Evolutionary conservation across 2,797 vertebrate genomes (phyloP).

Genomic region (Epinephelus malabaricus): DNA sequence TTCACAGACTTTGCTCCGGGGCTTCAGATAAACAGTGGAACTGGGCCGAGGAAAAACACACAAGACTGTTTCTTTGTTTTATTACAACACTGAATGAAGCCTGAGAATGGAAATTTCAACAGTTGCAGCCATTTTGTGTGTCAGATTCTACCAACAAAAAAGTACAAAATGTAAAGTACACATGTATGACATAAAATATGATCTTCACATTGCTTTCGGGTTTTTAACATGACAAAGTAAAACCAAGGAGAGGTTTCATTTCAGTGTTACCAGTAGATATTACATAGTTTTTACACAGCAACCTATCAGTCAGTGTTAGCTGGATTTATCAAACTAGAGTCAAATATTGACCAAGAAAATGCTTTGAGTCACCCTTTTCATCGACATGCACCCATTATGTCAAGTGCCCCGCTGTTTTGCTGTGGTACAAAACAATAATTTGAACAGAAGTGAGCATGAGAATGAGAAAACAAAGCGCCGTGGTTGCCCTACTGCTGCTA

Average conservation of each 20-base stretch:
- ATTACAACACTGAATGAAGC: slow-evolving; percentile 53
- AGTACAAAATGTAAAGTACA: neutral
- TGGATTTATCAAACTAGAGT: slow-evolving; percentile 61
- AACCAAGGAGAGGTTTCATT: slow-evolving; percentile 16
- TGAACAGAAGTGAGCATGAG: slow-evolving; percentile 28
- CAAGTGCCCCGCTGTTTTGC: slow-evolving; percentile 10
- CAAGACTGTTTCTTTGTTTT: slow-evolving; percentile 45
- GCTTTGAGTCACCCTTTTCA: slow-evolving; percentile 34
- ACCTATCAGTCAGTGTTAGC: slow-evolving; percentile 23
- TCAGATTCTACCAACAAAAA: neutral
- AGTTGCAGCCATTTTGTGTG: slow-evolving; percentile 26
- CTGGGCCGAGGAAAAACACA: neutral
- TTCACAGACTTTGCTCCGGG: neutral
- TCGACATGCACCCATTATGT: slow-evolving; percentile 22
- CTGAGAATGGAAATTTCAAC: slow-evolving; percentile 21
- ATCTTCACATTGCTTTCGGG: slow-evolving; percentile 29
- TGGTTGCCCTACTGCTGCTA: slow-evolving; percentile 31
- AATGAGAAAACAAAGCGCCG: slow-evolving; percentile 50
- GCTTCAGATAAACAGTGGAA: neutral
- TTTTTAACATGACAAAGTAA: neutral
- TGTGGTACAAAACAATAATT: slow-evolving; percentile 33
- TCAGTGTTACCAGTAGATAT: slow-evolving; percentile 13
- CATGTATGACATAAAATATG: slow-evolving; percentile 18
- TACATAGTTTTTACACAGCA: slow-evolving; percentile 27
- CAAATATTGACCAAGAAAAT: slow-evolving; percentile 81